These are phyloP conservation scores for Sebastes matsubarae DNA, from an alignment of 2,797 vertebrate species.

Conservation along the genomic window DNA sequence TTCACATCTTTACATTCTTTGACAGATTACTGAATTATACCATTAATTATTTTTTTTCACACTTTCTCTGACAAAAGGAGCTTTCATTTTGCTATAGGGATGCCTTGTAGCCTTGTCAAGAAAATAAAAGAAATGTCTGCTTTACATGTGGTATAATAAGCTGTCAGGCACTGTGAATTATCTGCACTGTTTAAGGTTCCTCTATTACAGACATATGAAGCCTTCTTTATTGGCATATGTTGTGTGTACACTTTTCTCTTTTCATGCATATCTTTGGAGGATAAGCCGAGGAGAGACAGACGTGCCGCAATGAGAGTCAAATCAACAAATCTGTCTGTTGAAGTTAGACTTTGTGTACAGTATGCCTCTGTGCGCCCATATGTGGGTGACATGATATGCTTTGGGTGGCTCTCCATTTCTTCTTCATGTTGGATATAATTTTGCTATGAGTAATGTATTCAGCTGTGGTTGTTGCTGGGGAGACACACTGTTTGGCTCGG, in stretches of 20 bases:
- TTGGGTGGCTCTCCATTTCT: slow-evolving; percentile 19
- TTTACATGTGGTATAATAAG: slow-evolving; percentile 32
- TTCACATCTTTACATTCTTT: slow-evolving; percentile 10
- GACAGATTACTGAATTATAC: background rate
- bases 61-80: slow-evolving; percentile 1
- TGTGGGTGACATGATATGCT: slow-evolving; percentile 28
- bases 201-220: slow-evolving; percentile 25
- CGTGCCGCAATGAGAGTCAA: slow-evolving; percentile 29
- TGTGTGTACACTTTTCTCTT: background rate
- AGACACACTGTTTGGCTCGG: slow-evolving; percentile 53
- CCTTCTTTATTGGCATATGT: slow-evolving; percentile 13
- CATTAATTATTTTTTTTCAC: slow-evolving; percentile 5
- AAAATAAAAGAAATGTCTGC: slow-evolving; percentile 1
- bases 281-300: slow-evolving; percentile 51
- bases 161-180: slow-evolving; percentile 35
- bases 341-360: slow-evolving; percentile 27
- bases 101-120: background rate
- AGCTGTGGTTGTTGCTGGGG: slow-evolving; percentile 59
- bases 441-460: slow-evolving; percentile 52
- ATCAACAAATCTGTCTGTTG: slow-evolving; percentile 52
- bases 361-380: slow-evolving; percentile 1
- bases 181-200: slow-evolving; percentile 16
- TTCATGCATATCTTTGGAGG: slow-evolving; percentile 54
- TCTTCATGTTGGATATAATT: slow-evolving; percentile 43
- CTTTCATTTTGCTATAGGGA: background rate